phyloP scores from a whole-genome alignment of 1,140 invertebrate genomes.

The Euschistus heros region DNA sequence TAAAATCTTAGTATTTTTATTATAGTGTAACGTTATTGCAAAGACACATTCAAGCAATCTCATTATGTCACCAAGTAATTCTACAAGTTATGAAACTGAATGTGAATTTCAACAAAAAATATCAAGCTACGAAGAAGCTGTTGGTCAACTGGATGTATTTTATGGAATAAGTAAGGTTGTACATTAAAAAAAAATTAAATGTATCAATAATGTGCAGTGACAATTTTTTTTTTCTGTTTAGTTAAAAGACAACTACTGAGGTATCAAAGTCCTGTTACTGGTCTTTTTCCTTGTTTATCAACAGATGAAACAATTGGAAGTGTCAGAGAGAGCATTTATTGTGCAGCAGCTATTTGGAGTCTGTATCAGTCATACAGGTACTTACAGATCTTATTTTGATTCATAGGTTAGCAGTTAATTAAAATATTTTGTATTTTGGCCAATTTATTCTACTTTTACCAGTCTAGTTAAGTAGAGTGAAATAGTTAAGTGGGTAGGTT shows the following conservation, averaged over 20 bases:
- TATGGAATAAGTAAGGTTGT: slow-evolving; percentile 71
- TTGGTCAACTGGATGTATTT: slow-evolving; percentile 78
- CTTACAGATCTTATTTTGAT: too few species aligned
- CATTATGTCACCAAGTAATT: background rate
- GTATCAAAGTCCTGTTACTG: slow-evolving; percentile 89
- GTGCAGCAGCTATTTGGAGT: slow-evolving; percentile 90
- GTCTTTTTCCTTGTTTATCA: slow-evolving; percentile 84
- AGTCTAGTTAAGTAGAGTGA: too few species aligned
- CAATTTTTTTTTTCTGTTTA: slow-evolving; percentile 42
- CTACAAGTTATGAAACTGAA: background rate
- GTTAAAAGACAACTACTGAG: slow-evolving; percentile 86
- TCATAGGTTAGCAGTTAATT: too few species aligned
- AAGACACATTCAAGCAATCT: background rate
- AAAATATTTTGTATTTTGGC: too few species aligned
- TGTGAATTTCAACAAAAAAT: slow-evolving; percentile 45
- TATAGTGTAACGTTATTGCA: too few species aligned
- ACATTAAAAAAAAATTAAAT: background rate
- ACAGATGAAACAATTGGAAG: slow-evolving; percentile 68
- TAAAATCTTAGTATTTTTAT: too few species aligned
- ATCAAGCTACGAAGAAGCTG: slow-evolving; percentile 81
- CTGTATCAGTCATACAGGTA: slow-evolving; percentile 91
- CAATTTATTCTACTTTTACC: too few species aligned
- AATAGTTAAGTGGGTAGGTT: too few species aligned
- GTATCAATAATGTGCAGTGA: background rate
- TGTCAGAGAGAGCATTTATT: slow-evolving; percentile 92